Evolutionary conservation across 2,113 vertebrate species (phyloP).

Genomic region (Indicator maculatus): DNA sequence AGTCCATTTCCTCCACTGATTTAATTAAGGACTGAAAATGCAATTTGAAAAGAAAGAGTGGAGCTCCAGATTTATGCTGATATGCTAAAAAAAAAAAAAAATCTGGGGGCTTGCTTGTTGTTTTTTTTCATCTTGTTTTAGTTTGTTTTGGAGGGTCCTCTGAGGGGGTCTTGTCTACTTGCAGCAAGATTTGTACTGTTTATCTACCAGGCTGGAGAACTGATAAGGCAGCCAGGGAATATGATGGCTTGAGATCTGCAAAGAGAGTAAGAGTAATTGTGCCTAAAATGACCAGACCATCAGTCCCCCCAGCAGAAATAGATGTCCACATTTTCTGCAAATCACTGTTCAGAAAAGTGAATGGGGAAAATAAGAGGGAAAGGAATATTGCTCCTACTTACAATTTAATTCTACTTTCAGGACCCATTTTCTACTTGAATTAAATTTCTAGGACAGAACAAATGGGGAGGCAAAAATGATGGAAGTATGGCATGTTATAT

Average conservation of each 20-base stretch:
- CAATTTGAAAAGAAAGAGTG: not conserved
- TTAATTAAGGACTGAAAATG: constrained; percentile 22
- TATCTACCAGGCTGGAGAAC: not conserved
- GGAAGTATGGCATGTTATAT: not conserved
- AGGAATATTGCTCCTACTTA: not conserved
- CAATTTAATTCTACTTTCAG: not conserved
- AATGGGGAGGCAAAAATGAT: not conserved
- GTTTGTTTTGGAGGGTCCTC: not conserved
- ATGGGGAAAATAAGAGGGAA: not conserved
- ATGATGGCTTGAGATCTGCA: not conserved
- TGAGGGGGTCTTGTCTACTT: not conserved
- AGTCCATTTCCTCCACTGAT: constrained; percentile 41
- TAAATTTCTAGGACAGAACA: not conserved
- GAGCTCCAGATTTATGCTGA: not conserved
- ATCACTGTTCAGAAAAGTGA: not conserved
- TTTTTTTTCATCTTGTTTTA: not conserved
- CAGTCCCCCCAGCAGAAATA: not conserved
- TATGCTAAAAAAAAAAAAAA: not conserved
- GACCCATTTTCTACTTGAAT: not conserved
- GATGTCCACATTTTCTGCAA: not conserved
- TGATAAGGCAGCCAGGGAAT: not conserved
- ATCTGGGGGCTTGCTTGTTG: not conserved
- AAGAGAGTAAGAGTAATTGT: not conserved
- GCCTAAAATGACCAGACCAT: not conserved
- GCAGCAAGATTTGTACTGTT: not conserved